Base-by-base conservation (phyloP, 2,113 vertebrate genomes). In the Forbesichthys papilliferus region DNA sequence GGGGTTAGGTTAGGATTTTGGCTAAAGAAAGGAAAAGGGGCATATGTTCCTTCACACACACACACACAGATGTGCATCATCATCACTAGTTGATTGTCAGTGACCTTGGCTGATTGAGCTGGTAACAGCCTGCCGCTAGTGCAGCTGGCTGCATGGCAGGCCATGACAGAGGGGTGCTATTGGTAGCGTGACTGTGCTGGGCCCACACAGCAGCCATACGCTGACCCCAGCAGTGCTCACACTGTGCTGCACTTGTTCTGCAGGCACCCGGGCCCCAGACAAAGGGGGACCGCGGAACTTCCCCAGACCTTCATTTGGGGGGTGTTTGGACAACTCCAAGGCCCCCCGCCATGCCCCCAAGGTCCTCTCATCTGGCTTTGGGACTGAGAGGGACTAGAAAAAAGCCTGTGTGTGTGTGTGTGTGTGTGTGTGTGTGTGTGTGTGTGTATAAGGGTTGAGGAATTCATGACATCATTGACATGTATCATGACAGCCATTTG, bases 241-340 rank as follows among this genome's bases (percentile, higher is more conserved):
- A 91, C 81, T 93, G 88, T 88, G 88, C 85, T 78, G 86, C 91
- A 87, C 89, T 95, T 93, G 92, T 92, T 93, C 16, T 0, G 66
- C 70, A 18, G 85, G 78, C 76, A 0, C 11, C 85, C 68, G n/a
- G 66, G 74, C 0, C 2, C 79, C 71, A 60, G 56, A 82, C 83
- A 74, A 0, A 33, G 88, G 86, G 84, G 78, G 88, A 85, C 74
- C 76, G 55, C 83, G 77, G 88, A 82, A 86, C 80, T 5, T 48
- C 84, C 87, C 84, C 80, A 47, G 76, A 91, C 87, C 90, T 87
- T 81, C 84, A 86, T 84, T 90, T 89, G 63, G 79, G 63, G 79
- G 70, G 68, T 76, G 77, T 91, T 92, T 90, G 86, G 85, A 91
- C 86, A 90, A 91, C 89, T 88, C 83, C 34, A 75, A 82, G 82